These are phyloP conservation scores for Onchidella celtica DNA, from an alignment of 2,888 invertebrate species.

Conservation along the genomic window DNA sequence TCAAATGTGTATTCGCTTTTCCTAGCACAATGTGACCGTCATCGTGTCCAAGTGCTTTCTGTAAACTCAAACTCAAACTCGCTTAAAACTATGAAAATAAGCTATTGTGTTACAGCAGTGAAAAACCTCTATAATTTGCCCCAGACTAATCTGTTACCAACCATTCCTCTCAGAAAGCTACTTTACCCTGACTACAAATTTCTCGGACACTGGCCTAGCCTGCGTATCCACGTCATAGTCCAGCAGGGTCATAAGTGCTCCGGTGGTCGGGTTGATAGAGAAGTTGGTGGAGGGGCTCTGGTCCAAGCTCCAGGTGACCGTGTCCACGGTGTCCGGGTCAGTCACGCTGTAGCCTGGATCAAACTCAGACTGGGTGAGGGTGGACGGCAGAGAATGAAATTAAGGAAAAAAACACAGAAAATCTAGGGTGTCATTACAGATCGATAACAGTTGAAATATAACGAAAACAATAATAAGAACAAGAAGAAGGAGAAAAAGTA, in stretches of 20 bases:
- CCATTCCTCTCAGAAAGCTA: too few relatives aligned
- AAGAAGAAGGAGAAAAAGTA: neutral
- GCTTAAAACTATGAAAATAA: too few relatives aligned
- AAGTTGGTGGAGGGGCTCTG: neutral
- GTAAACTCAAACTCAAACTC: too few relatives aligned
- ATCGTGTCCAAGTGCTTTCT: too few relatives aligned
- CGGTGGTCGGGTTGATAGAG: slow-evolving; percentile 31
- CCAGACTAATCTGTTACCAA: too few relatives aligned
- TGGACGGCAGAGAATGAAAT: neutral
- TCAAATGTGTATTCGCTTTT: too few relatives aligned
- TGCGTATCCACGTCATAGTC: slow-evolving; percentile 50
- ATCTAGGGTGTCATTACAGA: too few relatives aligned
- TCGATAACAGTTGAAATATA: neutral
- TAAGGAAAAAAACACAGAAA: neutral
- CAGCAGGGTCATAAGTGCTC: slow-evolving; percentile 28
- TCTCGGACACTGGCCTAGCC: too few relatives aligned
- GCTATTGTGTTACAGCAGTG: too few relatives aligned
- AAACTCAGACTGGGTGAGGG: slow-evolving; percentile 6
- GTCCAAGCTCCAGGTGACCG: slow-evolving; percentile 12
- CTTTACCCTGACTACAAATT: too few relatives aligned
- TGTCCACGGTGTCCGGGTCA: slow-evolving; percentile 26
- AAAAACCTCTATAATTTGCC: too few relatives aligned
- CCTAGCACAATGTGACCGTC: too few relatives aligned
- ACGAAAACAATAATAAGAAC: neutral
- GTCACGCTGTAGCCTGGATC: neutral